Percentiles rank a stretch among this genome's conserved stretches.
Conservation (phyloP, 2,113 vertebrate species). For the Charina bottae region DNA sequence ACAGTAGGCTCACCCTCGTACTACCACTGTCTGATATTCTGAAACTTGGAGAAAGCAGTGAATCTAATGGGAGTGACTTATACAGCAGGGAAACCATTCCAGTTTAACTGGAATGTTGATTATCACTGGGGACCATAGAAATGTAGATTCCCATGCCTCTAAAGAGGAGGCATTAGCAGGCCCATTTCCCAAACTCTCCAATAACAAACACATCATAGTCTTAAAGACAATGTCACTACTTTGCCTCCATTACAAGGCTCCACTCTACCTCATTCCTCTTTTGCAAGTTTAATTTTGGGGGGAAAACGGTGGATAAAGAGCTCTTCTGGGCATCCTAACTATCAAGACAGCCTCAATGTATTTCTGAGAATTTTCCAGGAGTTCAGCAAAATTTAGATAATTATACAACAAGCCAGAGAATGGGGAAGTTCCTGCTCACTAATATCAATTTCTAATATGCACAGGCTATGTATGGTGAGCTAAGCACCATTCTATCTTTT, state of each 20-base stretch:
- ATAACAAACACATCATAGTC: not conserved
- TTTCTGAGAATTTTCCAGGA: not conserved
- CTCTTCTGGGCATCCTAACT: not conserved
- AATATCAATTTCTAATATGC: not conserved
- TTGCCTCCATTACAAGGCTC: not conserved
- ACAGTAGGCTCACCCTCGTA: not conserved
- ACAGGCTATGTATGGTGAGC: not conserved
- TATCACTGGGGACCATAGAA: not conserved
- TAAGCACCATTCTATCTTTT: not conserved
- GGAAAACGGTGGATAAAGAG: not conserved
- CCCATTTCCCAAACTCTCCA: not conserved
- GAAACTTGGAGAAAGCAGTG: not conserved
- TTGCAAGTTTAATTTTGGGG: not conserved
- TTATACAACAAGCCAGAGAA: not conserved
- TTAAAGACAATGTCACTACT: not conserved
- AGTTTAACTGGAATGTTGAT: not conserved
- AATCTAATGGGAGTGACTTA: not conserved
- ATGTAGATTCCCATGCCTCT: not conserved
- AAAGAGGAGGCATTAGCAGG: not conserved
- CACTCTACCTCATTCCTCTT: not conserved
- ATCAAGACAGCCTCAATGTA: not conserved
- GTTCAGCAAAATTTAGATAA: not conserved
- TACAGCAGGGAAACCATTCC: not conserved
- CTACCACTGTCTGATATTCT: not conserved
- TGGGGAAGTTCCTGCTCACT: not conserved